phyloP scores from a whole-genome alignment of 2,797 vertebrate genomes.

The Labroides dimidiatus region DNA sequence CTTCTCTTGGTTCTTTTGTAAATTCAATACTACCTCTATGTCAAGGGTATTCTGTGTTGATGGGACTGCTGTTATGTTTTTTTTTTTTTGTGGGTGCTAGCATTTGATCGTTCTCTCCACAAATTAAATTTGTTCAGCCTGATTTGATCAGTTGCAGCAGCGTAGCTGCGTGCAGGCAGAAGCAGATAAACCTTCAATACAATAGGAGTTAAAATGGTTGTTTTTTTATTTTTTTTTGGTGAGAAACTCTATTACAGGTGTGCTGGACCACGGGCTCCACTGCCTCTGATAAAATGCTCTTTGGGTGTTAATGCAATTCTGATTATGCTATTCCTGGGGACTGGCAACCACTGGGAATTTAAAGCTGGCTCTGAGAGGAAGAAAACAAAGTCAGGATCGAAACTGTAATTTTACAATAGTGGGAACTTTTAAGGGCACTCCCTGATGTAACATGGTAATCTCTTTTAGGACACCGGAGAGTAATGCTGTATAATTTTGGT shows the following conservation, averaged over 20 bases:
- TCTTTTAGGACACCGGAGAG: slow-evolving; percentile 38
- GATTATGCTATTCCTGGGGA: slow-evolving; percentile 70
- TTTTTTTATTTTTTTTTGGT: slow-evolving; percentile 87
- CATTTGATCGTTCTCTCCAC: slow-evolving; percentile 88
- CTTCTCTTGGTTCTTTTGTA: slow-evolving; percentile 73
- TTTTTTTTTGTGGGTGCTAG: slow-evolving; percentile 87
- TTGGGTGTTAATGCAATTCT: slow-evolving; percentile 84
- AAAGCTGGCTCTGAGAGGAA: slow-evolving; percentile 59
- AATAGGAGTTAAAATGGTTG: slow-evolving; percentile 92
- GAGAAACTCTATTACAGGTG: slow-evolving; percentile 96
- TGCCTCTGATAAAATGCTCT: slow-evolving; percentile 81
- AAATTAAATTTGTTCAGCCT: slow-evolving; percentile 96
- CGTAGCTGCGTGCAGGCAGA: slow-evolving; percentile 87
- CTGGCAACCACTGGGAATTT: slow-evolving; percentile 66
- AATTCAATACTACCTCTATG: slow-evolving; percentile 82
- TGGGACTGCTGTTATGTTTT: slow-evolving; percentile 92
- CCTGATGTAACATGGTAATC: slow-evolving; percentile 57
- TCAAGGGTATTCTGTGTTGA: slow-evolving; percentile 83
- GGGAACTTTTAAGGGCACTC: slow-evolving; percentile 67
- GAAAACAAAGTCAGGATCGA: slow-evolving; percentile 68
- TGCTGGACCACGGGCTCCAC: slow-evolving; percentile 84
- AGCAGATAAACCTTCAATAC: slow-evolving; percentile 90
- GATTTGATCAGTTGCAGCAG: slow-evolving; percentile 93
- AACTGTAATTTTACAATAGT: slow-evolving; percentile 65
- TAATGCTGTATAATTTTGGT: slow-evolving; percentile 58